Evolutionary conservation across 2,113 vertebrate species (phyloP).

Genomic region (Pseudorhombus dupliciocellatus): DNA sequence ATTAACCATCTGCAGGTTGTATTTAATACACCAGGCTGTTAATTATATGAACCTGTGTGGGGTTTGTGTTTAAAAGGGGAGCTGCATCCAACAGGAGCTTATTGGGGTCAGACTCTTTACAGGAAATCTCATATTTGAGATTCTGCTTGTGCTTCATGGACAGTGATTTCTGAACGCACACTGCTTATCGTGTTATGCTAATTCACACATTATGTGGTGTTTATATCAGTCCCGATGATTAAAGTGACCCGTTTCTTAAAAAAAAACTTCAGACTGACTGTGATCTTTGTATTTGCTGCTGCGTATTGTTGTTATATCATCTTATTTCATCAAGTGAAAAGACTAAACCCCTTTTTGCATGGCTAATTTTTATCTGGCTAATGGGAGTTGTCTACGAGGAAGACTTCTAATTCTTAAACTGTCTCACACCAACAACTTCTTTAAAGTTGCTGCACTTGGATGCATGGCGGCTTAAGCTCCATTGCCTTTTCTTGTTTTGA

Average conservation of each 20-base stretch:
- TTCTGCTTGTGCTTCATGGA: constrained; percentile 68
- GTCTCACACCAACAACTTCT: constrained; percentile 99
- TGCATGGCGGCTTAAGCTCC: constrained; percentile 99
- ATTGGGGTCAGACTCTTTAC: constrained; percentile 54
- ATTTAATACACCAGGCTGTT: constrained; percentile 16
- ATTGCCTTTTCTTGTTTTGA: constrained; percentile 99
- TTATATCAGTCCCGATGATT: constrained; percentile 66
- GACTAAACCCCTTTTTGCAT: constrained; percentile 83
- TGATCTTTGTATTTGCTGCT: constrained; percentile 73
- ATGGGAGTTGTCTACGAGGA: constrained; percentile 99
- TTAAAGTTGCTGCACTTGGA: constrained; percentile 99
- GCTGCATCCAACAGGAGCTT: constrained; percentile 19
- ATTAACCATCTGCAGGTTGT: background rate
- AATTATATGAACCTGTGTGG: constrained; percentile 16
- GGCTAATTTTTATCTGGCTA: constrained; percentile 90
- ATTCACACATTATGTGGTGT: constrained; percentile 72
- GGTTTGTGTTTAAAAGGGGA: constrained; percentile 2
- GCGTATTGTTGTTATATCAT: constrained; percentile 81
- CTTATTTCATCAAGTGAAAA: constrained; percentile 77
- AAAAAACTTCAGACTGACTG: constrained; percentile 38
- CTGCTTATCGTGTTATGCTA: constrained; percentile 71
- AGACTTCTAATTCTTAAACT: constrained; percentile 99
- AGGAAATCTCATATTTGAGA: constrained; percentile 54
- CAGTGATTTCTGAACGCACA: constrained; percentile 61
- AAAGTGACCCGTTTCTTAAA: constrained; percentile 67